Evolutionary conservation across 2,113 vertebrate genomes (phyloP).

Genomic region (Dipodomys stephensi): DNA sequence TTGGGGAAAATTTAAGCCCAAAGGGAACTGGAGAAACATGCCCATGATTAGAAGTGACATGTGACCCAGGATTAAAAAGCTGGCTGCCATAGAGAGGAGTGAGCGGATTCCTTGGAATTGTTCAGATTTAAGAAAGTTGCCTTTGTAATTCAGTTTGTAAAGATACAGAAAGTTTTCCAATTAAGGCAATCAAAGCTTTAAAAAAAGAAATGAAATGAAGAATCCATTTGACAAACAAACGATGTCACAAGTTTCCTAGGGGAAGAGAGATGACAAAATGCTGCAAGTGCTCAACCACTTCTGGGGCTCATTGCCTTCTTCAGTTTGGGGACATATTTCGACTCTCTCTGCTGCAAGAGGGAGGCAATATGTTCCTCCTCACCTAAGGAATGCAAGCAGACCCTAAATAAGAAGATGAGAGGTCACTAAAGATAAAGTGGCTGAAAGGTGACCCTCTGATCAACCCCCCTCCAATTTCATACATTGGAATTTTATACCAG

Average conservation of each 20-base stretch:
- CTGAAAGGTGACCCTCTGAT: neutral
- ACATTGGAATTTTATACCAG: neutral
- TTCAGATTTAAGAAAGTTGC: constrained; percentile 86
- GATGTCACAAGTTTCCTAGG: neutral
- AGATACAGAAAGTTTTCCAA: constrained; percentile 84
- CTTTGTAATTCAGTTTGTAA: constrained; percentile 86
- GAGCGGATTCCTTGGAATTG: constrained; percentile 85
- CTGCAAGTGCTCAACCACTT: neutral
- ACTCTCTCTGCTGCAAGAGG: neutral
- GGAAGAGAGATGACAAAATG: neutral
- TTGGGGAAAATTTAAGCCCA: constrained; percentile 88
- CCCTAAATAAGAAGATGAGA: neutral
- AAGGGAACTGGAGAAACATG: constrained; percentile 88
- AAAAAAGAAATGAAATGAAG: constrained; percentile 70
- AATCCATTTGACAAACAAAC: constrained; percentile 70
- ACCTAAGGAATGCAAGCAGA: neutral
- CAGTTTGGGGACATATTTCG: neutral
- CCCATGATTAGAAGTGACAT: constrained; percentile 90
- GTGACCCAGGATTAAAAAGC: constrained; percentile 89
- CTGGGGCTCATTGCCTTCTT: neutral
- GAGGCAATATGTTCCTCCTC: neutral
- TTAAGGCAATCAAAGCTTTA: constrained; percentile 82
- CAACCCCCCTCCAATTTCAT: neutral
- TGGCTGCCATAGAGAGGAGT: constrained; percentile 86
- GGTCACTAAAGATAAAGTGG: neutral